A percentile compares a stretch with the other conserved stretches of the same genome.
Evolutionary conservation across 2,888 invertebrate species (phyloP).

Genomic region (Agriopis leucophaearia): DNA sequence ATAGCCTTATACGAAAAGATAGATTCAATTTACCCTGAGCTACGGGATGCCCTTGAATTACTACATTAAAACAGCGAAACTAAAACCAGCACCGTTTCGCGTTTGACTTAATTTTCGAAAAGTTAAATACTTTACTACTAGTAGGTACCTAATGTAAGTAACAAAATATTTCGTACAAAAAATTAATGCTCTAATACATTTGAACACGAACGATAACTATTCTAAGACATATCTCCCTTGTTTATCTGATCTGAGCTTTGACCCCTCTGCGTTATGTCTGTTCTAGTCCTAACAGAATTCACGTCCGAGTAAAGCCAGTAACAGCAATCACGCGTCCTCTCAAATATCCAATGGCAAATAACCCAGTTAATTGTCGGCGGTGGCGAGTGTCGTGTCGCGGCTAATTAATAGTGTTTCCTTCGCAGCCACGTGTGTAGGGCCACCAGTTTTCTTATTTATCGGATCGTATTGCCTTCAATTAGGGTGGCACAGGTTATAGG

Average conservation of each 20-base stretch:
- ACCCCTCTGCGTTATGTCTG: background rate
- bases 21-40: slow-evolving; percentile 48
- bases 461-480: slow-evolving; percentile 72
- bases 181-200: too few species aligned
- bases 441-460: slow-evolving; percentile 79
- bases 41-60: slow-evolving; percentile 37
- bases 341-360: slow-evolving; percentile 10
- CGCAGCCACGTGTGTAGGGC: slow-evolving; percentile 63
- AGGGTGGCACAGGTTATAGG: slow-evolving; percentile 65
- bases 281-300: background rate
- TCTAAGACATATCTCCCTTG: too few species aligned
- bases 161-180: too few species aligned
- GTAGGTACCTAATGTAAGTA: too few species aligned
- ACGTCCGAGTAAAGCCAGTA: slow-evolving; percentile 9
- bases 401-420: slow-evolving; percentile 69
- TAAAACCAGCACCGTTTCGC: background rate
- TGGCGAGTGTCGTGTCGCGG: slow-evolving; percentile 30
- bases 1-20: slow-evolving; percentile 36
- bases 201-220: too few species aligned
- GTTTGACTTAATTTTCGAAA: background rate
- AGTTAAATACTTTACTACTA: background rate
- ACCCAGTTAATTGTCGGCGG: slow-evolving; percentile 13
- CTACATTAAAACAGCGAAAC: slow-evolving; percentile 31
- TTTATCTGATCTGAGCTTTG: too few species aligned
- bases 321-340: slow-evolving; percentile 3